A percentile compares a stretch with the other conserved stretches of the same genome.
These are phyloP conservation scores for Heliconius himera DNA, from an alignment of 1,140 invertebrate species.

Conservation along the genomic window DNA sequence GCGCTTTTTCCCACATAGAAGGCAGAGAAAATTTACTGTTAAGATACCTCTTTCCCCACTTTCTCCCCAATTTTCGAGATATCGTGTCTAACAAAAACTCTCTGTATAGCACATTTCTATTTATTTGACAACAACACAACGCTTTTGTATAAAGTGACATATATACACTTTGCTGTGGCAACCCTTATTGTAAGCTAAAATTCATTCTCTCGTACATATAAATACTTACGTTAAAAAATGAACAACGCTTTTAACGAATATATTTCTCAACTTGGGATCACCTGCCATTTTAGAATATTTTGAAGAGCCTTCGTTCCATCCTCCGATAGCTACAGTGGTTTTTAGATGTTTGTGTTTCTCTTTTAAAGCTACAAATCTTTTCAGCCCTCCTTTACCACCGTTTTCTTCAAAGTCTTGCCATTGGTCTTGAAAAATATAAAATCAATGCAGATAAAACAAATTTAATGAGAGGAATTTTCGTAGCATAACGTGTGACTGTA, in stretches of 20 bases:
- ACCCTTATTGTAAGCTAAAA: no score
- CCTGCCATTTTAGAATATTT: constrained; percentile 90
- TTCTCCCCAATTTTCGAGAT: no score
- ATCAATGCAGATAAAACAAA: background rate
- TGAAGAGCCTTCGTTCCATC: constrained; percentile 92
- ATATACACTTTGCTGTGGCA: no score
- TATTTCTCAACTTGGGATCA: constrained; percentile 79
- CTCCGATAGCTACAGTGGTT: constrained; percentile 90
- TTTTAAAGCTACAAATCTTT: constrained; percentile 85
- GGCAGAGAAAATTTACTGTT: no score
- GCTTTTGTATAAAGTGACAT: no score
- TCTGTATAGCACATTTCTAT: no score
- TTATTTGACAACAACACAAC: no score
- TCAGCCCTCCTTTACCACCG: constrained; percentile 87
- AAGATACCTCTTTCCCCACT: no score
- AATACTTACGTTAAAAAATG: constrained; percentile 83
- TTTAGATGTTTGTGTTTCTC: constrained; percentile 88
- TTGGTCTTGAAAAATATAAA: constrained; percentile 82
- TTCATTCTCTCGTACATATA: background rate
- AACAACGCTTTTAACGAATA: constrained; percentile 85
- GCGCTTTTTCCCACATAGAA: no score
- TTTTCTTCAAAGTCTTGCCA: constrained; percentile 89
- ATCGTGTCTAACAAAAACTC: no score
- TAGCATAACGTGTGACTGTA: no score
- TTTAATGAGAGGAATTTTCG: no score